Evolutionary conservation across 2,113 vertebrate species (phyloP), one percentile per base, ranked within the genome.

Genomic region (Onychostruthus taczanowskii): DNA sequence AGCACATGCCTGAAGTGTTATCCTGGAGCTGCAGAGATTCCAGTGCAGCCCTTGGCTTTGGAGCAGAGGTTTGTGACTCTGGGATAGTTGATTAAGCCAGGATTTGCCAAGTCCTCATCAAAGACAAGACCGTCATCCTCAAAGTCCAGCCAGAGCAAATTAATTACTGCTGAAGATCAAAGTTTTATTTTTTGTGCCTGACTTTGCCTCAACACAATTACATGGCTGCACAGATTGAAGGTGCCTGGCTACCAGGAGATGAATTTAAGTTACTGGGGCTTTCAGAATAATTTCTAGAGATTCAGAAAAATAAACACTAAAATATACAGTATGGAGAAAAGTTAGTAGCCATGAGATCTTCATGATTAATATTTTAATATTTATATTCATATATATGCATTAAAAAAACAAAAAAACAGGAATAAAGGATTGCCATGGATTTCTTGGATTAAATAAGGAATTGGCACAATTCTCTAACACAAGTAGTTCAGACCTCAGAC

Each of bases 1-100:
- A 10, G 20, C 6, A 2, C 6, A 2, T 17, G 9, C 19, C n/a
- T 52, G 1, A 64, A 70, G 28, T 2, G 0, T 21, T 59, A 30
- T 16, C 18, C 23, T 64, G 78, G 46, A 61, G 61, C 6, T 2
- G 5, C 0, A 0, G 23, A 50, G 23, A 59, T 7, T 64, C 43
- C 35, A 33, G 43, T 17, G n/a, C 19, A 77, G 19, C 46, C 67
- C 69, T 39, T 37, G 31, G 73, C 68, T 78, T 68, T 28, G 17
- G 31, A 43, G 39, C 44, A 23, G 35, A 46, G 33, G 35, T 58
- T 53, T 66, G 13, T 62, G 77, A 37, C 19, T 67, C 35, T 31
- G 49, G 13, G 27, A 7, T 6, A 31, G 75, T 12, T 3, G 1
- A 27, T 21, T 4, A 47, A 46, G 8, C 26, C n/a, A 80, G 70